Evolutionary conservation across 1,140 invertebrate genomes (phyloP).

Genomic region (Arion vulgaris): DNA sequence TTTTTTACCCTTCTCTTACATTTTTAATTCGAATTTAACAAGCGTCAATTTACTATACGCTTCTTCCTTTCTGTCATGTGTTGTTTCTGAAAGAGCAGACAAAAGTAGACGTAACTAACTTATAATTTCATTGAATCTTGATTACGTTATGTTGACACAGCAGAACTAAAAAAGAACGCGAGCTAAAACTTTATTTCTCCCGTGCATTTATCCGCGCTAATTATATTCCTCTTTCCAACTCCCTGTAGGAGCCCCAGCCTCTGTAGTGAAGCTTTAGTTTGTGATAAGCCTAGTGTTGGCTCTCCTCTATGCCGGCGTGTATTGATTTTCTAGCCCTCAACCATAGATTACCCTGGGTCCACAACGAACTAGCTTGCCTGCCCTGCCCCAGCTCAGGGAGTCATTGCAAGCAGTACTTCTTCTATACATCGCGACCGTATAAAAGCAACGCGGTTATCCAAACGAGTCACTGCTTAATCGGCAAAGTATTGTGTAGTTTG

Average conservation of each 20-base stretch:
- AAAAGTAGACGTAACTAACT: too few relatives aligned
- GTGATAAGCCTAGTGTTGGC: slow-evolving; percentile 42
- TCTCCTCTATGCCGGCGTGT: slow-evolving; percentile 34
- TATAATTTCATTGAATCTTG: too few relatives aligned
- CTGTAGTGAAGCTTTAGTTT: slow-evolving; percentile 37
- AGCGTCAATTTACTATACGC: too few relatives aligned
- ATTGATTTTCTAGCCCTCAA: slow-evolving; percentile 42
- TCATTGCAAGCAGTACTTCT: slow-evolving; percentile 38
- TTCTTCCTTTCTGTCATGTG: too few relatives aligned
- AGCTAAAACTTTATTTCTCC: too few relatives aligned
- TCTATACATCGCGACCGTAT: background rate
- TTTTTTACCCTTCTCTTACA: too few relatives aligned
- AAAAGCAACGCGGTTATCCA: slow-evolving; percentile 18
- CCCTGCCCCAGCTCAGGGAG: slow-evolving; percentile 23
- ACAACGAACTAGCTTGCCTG: slow-evolving; percentile 29
- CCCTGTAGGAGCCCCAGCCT: slow-evolving; percentile 20
- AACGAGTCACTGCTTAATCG: background rate
- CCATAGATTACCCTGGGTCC: slow-evolving; percentile 41
- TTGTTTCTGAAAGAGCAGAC: too few relatives aligned
- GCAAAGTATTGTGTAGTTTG: background rate
- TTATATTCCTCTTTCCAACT: background rate
- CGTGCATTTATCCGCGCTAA: background rate
- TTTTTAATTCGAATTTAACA: too few relatives aligned
- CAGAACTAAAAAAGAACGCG: too few relatives aligned
- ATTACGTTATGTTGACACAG: too few relatives aligned